Base-by-base conservation (phyloP, 2,113 vertebrate genomes). In the Probosciger aterrimus region DNA sequence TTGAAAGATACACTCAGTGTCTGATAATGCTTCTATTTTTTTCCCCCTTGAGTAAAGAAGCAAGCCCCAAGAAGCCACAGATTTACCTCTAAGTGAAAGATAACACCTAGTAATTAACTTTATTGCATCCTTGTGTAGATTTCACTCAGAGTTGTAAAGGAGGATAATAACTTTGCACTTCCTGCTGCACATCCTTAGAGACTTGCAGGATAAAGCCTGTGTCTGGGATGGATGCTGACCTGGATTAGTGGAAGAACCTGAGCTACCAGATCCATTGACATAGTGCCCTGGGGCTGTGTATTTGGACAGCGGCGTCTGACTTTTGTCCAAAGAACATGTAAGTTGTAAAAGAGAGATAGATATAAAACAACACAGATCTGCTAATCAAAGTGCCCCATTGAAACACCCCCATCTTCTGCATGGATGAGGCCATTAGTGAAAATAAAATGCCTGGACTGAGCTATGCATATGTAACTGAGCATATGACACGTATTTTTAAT, bases 191-290 rank as follows among this genome's bases (percentile, higher is more conserved):
- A 43, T 70, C 14, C 1, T 90, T 60, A 93, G 35, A 33, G 79
- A 90, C 69, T 88, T 94, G 67, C 65, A 86, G 65, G 68, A 84
- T 94, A 80, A 90, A 92, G 50, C 46, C 68, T 92, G 35, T 83
- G 71, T 90, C 82, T 92, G 76, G 60, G 64, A 85, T 1, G 4
- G 60, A 68, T 92, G 73, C 43, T 96, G 80, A 88, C 52, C 43
- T 63, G 50, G 79, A 88, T 96, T 94, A 96, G 52, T 84, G 41
- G 53, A 93, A 93, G 76, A 96, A 93, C 82, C 57, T 88, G 64
- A 94, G 55, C 65, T 94, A 80, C 39, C 46, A 94, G 69, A 88
- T 95, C 64, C 25, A 30, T 78, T 88, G 73, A 74, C 33, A 24
- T 18, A 62, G 35, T n/a, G 13, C 64, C 88, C 64, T 64, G 52